phyloP scores from a whole-genome alignment of 2,797 vertebrate genomes.

The Phalloptychus januarius region DNA sequence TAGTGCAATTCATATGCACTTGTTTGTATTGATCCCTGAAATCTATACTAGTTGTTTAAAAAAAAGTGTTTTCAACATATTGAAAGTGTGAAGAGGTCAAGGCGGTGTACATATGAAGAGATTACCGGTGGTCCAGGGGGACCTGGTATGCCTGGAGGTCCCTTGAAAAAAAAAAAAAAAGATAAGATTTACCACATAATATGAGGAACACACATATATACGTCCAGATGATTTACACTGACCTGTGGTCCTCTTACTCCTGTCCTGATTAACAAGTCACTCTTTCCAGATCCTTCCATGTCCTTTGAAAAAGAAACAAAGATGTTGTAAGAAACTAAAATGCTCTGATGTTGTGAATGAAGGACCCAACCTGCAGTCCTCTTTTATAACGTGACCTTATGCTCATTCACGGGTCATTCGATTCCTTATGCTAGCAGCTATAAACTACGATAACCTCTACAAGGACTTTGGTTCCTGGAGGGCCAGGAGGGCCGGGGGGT shows the following conservation, averaged over 20 bases:
- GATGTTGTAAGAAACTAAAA: background rate
- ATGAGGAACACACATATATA: background rate
- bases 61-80: background rate
- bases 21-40: background rate
- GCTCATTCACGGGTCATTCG: too few relatives aligned
- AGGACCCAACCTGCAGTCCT: background rate
- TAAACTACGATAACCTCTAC: slow-evolving; percentile 80
- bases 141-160: slow-evolving; percentile 70
- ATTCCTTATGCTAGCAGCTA: background rate
- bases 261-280: slow-evolving; percentile 61
- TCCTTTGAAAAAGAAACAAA: slow-evolving; percentile 77
- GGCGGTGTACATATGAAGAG: background rate
- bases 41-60: background rate
- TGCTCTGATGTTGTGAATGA: background rate
- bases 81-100: background rate
- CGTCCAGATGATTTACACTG: slow-evolving; percentile 39
- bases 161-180: slow-evolving; percentile 55
- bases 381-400: background rate
- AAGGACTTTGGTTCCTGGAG: slow-evolving; percentile 68
- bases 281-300: slow-evolving; percentile 87
- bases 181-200: background rate
- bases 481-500: slow-evolving; percentile 84
- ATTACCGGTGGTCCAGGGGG: slow-evolving; percentile 79
- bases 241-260: slow-evolving; percentile 77
- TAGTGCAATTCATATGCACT: too few relatives aligned